Base-by-base conservation (phyloP, 2,888 invertebrate species). In the Trachelus stipa region DNA sequence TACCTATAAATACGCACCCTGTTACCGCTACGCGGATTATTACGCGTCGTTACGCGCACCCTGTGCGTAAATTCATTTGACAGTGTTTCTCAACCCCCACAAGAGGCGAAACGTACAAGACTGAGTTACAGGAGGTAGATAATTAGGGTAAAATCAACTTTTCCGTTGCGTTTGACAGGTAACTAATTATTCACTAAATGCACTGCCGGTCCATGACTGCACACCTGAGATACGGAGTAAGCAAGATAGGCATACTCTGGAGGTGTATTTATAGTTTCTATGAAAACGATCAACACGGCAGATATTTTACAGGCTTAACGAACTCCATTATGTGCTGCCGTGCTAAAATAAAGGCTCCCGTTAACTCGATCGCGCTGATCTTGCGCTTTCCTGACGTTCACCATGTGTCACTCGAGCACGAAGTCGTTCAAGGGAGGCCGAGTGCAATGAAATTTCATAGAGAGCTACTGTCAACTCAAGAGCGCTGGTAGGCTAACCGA, bases 11-110 rank as follows among this genome's bases (percentile, higher is more conserved):
- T 77, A 74, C 56, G 31, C 71, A 23, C 71, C 71, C 31, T 15
- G 71, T 33, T 34, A 34, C 71, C 31, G 12, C 31, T 30, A 12
- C 68, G 73, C 34, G 76, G 78, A 68, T 76, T 78, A 73, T 76
- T 73, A 73, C 71, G 73, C 73, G 69, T 68, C 78, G 78, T 78
- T 78, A 78, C 68, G 78, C 76, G 69, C 78, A 78, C 71, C 68
- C 73, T 76, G 78, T 76, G 76, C 56, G 56, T 75, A 76, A 78
- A 78, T 35, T 74, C 71, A 34, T 71, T 71, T 34, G 31, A 12
- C 71, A 34, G 71, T 34, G 71, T 31, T 71, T 31, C 71, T 74
- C 74, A 74, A 33, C 37, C 74, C 2, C 23, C 2, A 6, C 4
- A 30, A 12, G 34, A 34, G n/a, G 31, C 34, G 15, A 73, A n/a